phyloP scores from a whole-genome alignment of 2,888 invertebrate species.

The Drosophila emarginata region DNA sequence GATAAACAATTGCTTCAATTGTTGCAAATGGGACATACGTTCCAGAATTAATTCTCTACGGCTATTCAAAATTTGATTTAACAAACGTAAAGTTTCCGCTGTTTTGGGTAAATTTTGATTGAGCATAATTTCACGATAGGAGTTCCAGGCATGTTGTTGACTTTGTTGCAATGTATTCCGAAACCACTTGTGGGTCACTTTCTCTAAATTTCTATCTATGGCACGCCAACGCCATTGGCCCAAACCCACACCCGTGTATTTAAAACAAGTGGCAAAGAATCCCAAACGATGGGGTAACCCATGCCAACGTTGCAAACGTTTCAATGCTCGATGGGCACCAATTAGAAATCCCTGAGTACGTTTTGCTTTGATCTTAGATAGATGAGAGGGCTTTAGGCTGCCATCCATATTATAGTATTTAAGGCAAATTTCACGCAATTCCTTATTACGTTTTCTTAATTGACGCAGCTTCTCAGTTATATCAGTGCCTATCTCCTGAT shows the following conservation, averaged over 20 bases:
- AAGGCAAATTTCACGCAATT: conserved; percentile 28
- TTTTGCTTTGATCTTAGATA: background rate
- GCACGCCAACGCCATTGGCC: background rate
- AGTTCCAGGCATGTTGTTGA: conserved; percentile 27
- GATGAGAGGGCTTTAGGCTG: conserved; percentile 2
- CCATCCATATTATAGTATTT: conserved; percentile 32
- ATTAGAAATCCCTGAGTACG: conserved; percentile 27
- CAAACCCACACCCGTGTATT: background rate
- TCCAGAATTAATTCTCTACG: background rate
- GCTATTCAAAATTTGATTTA: background rate
- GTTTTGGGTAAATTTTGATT: background rate
- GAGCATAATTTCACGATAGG: background rate
- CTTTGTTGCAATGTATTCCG: background rate
- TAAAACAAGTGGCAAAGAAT: conserved; percentile 19
- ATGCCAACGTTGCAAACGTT: conserved; percentile 22
- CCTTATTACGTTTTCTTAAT: background rate
- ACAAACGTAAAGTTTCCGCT: background rate
- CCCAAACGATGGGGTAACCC: conserved; percentile 15
- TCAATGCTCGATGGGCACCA: conserved; percentile 21
- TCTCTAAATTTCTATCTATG: conserved; percentile 24
- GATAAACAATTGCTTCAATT: background rate
- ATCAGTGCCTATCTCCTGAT: background rate
- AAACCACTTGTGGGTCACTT: conserved; percentile 20
- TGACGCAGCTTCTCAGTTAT: background rate
- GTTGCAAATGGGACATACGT: background rate